These are phyloP conservation scores for Parnassius orleans DNA, from an alignment of 2,888 invertebrate genomes.

Conservation along the genomic window DNA sequence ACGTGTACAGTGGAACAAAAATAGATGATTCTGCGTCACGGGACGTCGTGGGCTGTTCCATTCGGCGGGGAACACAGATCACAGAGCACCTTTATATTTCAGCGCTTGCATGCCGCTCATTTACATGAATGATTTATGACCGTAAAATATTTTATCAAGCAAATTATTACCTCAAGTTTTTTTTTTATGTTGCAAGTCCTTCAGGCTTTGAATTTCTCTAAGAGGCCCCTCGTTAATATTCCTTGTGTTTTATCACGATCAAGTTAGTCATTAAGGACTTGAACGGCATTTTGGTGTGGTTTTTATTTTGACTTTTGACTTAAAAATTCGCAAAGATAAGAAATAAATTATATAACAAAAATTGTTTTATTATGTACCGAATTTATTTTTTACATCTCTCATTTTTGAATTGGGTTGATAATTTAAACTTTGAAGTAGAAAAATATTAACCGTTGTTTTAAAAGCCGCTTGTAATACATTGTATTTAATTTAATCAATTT, in stretches of 20 bases:
- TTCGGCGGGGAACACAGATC: not conserved
- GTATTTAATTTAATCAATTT: too few relatives aligned
- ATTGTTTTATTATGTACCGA: too few relatives aligned
- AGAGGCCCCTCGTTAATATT: not conserved
- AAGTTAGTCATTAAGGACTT: not conserved
- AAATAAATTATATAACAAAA: too few relatives aligned
- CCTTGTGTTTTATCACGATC: too few relatives aligned
- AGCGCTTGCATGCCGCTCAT: conserved; percentile 3
- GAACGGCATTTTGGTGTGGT: not conserved
- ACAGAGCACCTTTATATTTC: conserved; percentile 5
- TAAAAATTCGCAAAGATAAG: too few relatives aligned
- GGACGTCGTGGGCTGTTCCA: not conserved
- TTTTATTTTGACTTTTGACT: too few relatives aligned
- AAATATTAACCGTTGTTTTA: too few relatives aligned
- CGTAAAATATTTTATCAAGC: conserved; percentile 1
- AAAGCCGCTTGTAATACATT: too few relatives aligned
- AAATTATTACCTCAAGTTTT: not conserved
- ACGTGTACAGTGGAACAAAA: too few relatives aligned
- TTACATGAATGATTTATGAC: conserved; percentile 18
- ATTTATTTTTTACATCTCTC: too few relatives aligned
- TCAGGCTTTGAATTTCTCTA: not conserved
- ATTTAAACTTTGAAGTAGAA: too few relatives aligned
- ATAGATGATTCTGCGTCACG: not conserved
- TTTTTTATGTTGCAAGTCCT: not conserved
- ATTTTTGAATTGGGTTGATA: too few relatives aligned